Percentiles rank a stretch among this genome's conserved stretches.
These are phyloP conservation scores for Dynastes tityus DNA, from an alignment of 2,888 invertebrate species.

Conservation along the genomic window DNA sequence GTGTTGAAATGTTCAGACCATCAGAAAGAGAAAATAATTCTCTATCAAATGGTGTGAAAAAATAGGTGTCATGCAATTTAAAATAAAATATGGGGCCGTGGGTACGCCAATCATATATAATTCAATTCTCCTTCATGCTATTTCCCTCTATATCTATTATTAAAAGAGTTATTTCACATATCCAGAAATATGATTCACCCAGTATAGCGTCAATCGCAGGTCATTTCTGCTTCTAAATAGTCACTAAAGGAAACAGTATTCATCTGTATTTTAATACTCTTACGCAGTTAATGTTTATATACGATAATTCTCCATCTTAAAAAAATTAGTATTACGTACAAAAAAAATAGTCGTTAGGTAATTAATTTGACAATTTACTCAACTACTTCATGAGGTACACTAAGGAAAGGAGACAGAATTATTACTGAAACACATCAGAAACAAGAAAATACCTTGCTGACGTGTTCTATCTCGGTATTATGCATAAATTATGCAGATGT, in stretches of 20 bases:
- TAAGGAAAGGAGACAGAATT: not conserved
- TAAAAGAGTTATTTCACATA: too few relatives aligned
- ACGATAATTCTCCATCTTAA: not conserved
- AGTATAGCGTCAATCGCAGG: not conserved
- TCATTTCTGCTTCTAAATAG: not conserved
- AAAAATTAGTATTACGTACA: not conserved
- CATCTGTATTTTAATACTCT: not conserved
- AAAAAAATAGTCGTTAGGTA: not conserved
- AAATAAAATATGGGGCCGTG: too few relatives aligned
- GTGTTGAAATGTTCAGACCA: too few relatives aligned
- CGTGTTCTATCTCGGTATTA: constrained; percentile 1
- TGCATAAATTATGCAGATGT: constrained; percentile 9
- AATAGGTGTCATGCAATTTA: too few relatives aligned
- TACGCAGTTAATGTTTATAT: not conserved
- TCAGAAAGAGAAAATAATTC: too few relatives aligned
- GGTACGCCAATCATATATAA: too few relatives aligned
- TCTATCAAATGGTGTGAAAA: too few relatives aligned
- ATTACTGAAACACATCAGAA: too few relatives aligned
- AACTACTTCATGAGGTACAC: not conserved
- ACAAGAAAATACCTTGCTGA: constrained; percentile 16
- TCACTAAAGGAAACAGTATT: not conserved
- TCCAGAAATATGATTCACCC: too few relatives aligned
- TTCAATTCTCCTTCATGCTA: too few relatives aligned
- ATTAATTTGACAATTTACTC: constrained; percentile 20
- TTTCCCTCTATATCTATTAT: too few relatives aligned